Percentiles rank a stretch among this genome's conserved stretches.
phyloP scores from a whole-genome alignment of 2,888 invertebrate genomes.

The Chrysomela aeneicollis region DNA sequence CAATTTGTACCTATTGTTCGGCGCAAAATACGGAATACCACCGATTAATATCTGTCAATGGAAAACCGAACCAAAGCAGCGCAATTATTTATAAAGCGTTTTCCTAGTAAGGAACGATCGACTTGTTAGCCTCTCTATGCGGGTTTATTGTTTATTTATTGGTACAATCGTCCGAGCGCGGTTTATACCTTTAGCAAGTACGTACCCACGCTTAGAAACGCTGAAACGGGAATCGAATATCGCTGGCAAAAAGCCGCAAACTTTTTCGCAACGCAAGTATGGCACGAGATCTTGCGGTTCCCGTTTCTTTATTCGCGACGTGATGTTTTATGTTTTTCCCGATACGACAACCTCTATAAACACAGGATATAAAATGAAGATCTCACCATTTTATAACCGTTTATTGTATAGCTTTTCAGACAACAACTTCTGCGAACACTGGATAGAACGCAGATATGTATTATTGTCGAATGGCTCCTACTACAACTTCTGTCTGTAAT shows the following conservation, averaged over 20 bases:
- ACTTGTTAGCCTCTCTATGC: slow-evolving; percentile 35
- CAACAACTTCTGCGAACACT: no score
- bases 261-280: slow-evolving; percentile 20
- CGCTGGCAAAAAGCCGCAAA: slow-evolving; percentile 26
- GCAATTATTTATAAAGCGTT: slow-evolving; percentile 34
- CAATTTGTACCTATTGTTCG: slow-evolving; percentile 7
- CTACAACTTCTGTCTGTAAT: no score
- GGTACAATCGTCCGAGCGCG: slow-evolving; percentile 33
- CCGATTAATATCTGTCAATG: slow-evolving; percentile 37
- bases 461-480: no score
- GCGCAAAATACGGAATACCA: slow-evolving; percentile 25
- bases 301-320: neutral
- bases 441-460: no score
- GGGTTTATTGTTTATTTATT: slow-evolving; percentile 44
- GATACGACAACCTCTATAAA: neutral
- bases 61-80: slow-evolving; percentile 20
- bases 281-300: slow-evolving; percentile 16
- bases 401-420: no score
- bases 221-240: slow-evolving; percentile 33
- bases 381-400: no score
- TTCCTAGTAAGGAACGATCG: slow-evolving; percentile 31
- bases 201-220: slow-evolving; percentile 31
- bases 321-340: no score
- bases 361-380: no score
- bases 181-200: slow-evolving; percentile 9